Percentiles rank a stretch among this genome's conserved stretches.
Evolutionary conservation across 2,797 vertebrate species (phyloP).

Genomic region (Tolypeutes matacus): DNA sequence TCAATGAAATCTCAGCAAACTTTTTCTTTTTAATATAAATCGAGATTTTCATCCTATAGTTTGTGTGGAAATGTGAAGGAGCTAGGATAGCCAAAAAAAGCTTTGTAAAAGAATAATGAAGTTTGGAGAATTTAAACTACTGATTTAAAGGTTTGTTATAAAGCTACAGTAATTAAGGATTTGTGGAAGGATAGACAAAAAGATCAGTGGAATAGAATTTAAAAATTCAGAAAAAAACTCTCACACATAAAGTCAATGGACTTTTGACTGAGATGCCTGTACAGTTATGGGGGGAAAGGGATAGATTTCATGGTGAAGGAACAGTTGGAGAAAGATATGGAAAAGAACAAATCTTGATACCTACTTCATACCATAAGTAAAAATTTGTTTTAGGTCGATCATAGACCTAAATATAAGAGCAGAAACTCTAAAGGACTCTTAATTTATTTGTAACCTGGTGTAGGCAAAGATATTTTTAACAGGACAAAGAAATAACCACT

Average conservation of each 20-base stretch:
- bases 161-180: background rate
- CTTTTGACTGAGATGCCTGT: background rate
- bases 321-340: background rate
- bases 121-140: background rate
- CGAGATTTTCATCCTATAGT: background rate
- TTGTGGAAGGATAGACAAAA: background rate
- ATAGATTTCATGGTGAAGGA: background rate
- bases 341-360: background rate
- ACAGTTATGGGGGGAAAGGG: background rate
- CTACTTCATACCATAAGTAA: background rate
- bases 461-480: background rate
- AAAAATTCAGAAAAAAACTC: background rate
- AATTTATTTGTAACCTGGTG: background rate
- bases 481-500: background rate
- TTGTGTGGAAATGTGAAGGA: background rate
- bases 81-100: background rate
- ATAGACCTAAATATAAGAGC: background rate
- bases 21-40: background rate
- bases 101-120: conserved; percentile 3
- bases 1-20: background rate
- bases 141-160: background rate
- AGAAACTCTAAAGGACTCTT: conserved; percentile 11
- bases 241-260: background rate
- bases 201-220: background rate
- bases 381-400: conserved; percentile 11